Evolutionary conservation across 2,888 invertebrate species (phyloP).

Genomic region (Drosophila melanosoma): DNA sequence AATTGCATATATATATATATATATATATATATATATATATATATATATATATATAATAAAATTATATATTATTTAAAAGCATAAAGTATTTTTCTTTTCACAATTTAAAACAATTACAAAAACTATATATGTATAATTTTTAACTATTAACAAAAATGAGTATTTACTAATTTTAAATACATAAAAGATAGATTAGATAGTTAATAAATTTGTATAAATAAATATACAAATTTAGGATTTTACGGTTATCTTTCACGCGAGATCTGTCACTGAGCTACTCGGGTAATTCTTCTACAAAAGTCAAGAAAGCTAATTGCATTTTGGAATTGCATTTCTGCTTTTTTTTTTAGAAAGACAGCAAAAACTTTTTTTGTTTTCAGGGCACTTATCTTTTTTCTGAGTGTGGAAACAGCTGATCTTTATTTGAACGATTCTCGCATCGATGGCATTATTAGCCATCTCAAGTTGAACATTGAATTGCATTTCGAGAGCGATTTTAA

Average conservation of each 20-base stretch:
- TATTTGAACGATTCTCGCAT: neutral
- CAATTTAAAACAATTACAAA: neutral
- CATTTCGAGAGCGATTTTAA: neutral
- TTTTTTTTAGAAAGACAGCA: neutral
- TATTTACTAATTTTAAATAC: too few species aligned
- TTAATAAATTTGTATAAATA: neutral
- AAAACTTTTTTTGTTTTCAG: neutral
- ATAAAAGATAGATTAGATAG: neutral
- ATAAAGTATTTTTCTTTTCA: neutral
- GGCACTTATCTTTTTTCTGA: neutral
- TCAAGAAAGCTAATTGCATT: neutral
- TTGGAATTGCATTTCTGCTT: neutral
- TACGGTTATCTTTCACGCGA: neutral
- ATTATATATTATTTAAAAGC: neutral
- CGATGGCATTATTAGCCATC: neutral
- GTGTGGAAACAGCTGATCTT: neutral
- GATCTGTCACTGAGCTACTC: neutral
- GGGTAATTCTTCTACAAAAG: neutral
- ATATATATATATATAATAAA: neutral
- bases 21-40: neutral
- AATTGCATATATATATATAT: neutral
- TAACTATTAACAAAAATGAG: neutral
- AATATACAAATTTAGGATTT: neutral
- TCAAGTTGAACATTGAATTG: neutral
- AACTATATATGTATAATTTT: slow-evolving; percentile 49